Evolutionary conservation across 64 coral and sea anemone genomes (phyloP).

Genomic region (Cladopsammia gracilis): DNA sequence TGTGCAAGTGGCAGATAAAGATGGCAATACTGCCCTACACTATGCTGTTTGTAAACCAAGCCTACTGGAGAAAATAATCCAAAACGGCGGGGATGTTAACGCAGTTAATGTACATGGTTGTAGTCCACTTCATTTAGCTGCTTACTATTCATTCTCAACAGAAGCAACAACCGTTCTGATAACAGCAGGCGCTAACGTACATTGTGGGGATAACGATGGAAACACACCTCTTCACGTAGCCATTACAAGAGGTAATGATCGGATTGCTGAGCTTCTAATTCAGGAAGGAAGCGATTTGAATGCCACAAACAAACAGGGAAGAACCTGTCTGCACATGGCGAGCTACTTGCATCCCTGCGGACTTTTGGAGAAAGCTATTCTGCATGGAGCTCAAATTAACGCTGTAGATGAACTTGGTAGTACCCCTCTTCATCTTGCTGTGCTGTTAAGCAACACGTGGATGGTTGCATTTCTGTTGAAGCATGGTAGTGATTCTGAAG

Average conservation of each 20-base stretch:
- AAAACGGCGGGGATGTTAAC: not conserved
- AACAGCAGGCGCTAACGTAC: conserved; percentile 20
- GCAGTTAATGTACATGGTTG: not conserved
- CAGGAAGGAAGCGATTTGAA: conserved; percentile 32
- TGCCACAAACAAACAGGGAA: not conserved
- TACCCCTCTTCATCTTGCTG: not conserved
- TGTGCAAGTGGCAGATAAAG: conserved; percentile 14
- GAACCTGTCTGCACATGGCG: conserved; percentile 7
- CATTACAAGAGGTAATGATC: not conserved
- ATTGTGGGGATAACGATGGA: conserved; percentile 2
- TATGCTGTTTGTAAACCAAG: not conserved
- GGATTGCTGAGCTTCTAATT: not conserved
- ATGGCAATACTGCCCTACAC: conserved; percentile 50
- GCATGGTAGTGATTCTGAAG: not conserved
- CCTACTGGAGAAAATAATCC: not conserved
- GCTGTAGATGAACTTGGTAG: not conserved
- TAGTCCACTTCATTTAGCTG: not conserved
- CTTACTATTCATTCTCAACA: not conserved
- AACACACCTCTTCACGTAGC: conserved; percentile 52
- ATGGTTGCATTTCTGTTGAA: not conserved
- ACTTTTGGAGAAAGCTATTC: not conserved
- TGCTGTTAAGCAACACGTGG: not conserved
- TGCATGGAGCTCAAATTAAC: not conserved
- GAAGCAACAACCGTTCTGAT: not conserved
- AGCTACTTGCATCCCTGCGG: not conserved